Evolutionary conservation across 1,140 invertebrate genomes (phyloP), one percentile per base, ranked within the genome.

Genomic region (Panagrolaimus sp.): DNA sequence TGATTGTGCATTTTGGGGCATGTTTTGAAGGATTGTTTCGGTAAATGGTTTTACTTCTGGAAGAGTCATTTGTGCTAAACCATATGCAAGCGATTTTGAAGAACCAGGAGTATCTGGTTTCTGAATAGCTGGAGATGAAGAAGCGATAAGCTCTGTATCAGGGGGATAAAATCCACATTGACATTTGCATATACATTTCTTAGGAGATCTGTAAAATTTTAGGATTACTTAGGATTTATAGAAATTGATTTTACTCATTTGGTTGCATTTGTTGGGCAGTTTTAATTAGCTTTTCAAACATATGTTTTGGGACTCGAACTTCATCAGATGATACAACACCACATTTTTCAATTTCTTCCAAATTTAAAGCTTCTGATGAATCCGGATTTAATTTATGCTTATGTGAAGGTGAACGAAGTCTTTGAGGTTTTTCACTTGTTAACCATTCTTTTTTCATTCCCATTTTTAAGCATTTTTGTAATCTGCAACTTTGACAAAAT

Each of bases 401-500:
- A 20, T 57, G 27, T 25, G 20, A 27, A 5, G 20, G 51, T 57
- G 20, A 25, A 11, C 51, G 51, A 14, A 57, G 20, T 57, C 20
- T 20, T 57, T 57, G 51, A 13, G 20, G 51, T 11, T 13, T 57
- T 25, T 11, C 51, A 20, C 20, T 25, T 57, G 51, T 57, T 57
- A 27, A 57, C 8, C 51, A 57, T 20, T 57, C 51, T 11, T 27
- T 20, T 57, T 57, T 57, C 51, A 57, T 57, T 57, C 51, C 51
- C 20, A 57, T 57, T 27, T 57, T 13, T 9, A 66, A 45, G 42
- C 68, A 70, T 27, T 70, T 70, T 31, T 70, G 42, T 45, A 66
- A 14, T 14, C 68, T 8, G 16, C 68, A 70, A 20, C 23, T 42
- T 61, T 68, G 68, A 31, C 68, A 70, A 44, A 48, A 68, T 27